Conservation (phyloP, 2,113 vertebrate genomes). For the Strigops habroptila region DNA sequence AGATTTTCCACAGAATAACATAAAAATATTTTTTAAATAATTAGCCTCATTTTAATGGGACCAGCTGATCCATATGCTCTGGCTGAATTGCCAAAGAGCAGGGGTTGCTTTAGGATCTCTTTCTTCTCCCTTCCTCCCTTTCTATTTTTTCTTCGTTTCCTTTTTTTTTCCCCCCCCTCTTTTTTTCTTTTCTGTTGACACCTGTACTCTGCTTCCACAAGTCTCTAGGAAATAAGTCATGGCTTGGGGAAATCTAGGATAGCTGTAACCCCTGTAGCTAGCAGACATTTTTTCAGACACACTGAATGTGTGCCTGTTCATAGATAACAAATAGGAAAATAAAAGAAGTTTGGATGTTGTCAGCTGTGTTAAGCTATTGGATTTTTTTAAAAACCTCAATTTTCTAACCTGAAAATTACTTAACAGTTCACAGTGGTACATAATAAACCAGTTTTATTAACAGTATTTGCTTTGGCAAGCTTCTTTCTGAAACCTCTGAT, state of each 20-base stretch:
- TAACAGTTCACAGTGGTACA: neutral
- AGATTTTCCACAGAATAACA: neutral
- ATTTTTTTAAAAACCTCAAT: accelerated
- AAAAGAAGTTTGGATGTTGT: neutral
- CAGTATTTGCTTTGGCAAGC: neutral
- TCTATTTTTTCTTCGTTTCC: neutral
- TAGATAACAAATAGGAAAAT: neutral
- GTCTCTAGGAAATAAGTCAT: neutral
- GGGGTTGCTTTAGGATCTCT: neutral
- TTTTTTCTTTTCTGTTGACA: neutral
- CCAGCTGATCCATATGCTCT: neutral
- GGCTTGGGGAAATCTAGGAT: neutral
- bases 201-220: neutral
- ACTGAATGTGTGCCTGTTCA: neutral
- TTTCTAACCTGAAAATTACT: neutral
- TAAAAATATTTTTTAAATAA: neutral
- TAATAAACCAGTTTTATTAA: neutral
- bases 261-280: neutral
- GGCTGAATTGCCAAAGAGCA: neutral
- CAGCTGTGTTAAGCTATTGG: neutral
- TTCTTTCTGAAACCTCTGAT: neutral
- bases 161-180: neutral
- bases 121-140: no score
- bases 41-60: neutral
- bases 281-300: neutral